A percentile compares a stretch with the other conserved stretches of the same genome.
These are phyloP conservation scores for Protobothrops flavoviridis DNA, from an alignment of 2,113 vertebrate species.

Conservation along the genomic window DNA sequence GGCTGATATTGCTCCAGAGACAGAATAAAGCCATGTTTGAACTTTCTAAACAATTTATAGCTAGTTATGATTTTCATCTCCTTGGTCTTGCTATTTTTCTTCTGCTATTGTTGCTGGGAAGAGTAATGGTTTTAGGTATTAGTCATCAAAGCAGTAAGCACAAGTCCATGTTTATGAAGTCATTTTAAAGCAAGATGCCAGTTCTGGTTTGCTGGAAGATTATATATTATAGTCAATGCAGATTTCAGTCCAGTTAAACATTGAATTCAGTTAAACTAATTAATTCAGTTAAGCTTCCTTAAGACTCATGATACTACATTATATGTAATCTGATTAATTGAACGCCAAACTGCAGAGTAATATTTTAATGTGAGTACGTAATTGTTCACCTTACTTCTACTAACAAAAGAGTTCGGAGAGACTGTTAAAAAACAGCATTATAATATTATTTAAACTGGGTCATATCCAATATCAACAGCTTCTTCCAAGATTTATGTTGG, in stretches of 20 bases:
- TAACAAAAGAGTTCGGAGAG: neutral
- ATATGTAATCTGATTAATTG: neutral
- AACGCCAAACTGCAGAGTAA: neutral
- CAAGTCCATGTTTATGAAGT: neutral
- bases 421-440: constrained; percentile 3
- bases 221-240: neutral
- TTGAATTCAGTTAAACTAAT: neutral
- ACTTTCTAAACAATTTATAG: neutral
- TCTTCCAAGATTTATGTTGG: constrained; percentile 49
- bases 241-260: neutral
- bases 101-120: neutral
- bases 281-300: neutral
- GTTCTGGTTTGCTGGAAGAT: neutral
- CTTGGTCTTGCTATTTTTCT: neutral
- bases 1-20: neutral
- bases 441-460: constrained; percentile 55
- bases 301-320: neutral
- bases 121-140: neutral
- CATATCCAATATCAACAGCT: constrained; percentile 52
- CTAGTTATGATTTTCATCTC: neutral
- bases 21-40: neutral
- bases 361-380: neutral
- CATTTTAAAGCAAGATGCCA: neutral
- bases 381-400: neutral
- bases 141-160: neutral